Evolutionary conservation across 30 jellyfish, hydroid and myxozoan genomes (phyloP), one percentile per base, ranked within the genome.

Genomic region (Rhopilema esculentum): DNA sequence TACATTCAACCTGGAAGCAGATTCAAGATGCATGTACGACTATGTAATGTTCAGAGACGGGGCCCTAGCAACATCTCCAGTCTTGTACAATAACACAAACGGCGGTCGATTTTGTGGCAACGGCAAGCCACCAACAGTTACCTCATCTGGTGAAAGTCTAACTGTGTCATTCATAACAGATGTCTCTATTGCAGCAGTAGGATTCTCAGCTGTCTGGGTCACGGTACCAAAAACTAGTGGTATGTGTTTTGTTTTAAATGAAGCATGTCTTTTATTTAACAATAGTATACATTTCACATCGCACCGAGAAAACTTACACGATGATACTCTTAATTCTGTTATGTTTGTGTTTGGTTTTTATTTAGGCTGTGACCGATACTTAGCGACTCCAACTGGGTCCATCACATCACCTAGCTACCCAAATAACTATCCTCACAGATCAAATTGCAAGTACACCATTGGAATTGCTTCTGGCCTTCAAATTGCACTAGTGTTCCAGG

Each of bases 331-430:
- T n/a, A n/a, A n/a, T n/a, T n/a, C n/a, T n/a, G 27, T 27, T 29
- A 4, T 73, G n/a, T 1, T 73, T 8, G 72, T 19, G 17, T 26
- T 64, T 49, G n/a, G 31, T 62, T 73, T 32, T 19, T 21, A 30
- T 79, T 1, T 63, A 91, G 97, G 90, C 27, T 91, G 97, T 40
- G 87, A 86, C 53, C 96, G 75, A 17, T 72, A 69, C 84, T 18
- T 79, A 30, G 80, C 90, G 9, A 33, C 90, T 21, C 90, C 90
- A 18, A 70, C 83, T 6, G 97, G 97, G 24, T 21, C 66, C 22
- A 49, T 93, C 33, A 62, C 49, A 70, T 80, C 96, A 18, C 98
- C 98, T 7, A 65, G 84, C 65, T 93, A 88, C 75, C 98, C 98
- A 17, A 53, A 80, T 27, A 71, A 91, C 77, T 93, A 93, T 69